Evolutionary conservation across 2,113 vertebrate species (phyloP), one percentile per base, ranked within the genome.

Genomic region (Terrapene triunguis): DNA sequence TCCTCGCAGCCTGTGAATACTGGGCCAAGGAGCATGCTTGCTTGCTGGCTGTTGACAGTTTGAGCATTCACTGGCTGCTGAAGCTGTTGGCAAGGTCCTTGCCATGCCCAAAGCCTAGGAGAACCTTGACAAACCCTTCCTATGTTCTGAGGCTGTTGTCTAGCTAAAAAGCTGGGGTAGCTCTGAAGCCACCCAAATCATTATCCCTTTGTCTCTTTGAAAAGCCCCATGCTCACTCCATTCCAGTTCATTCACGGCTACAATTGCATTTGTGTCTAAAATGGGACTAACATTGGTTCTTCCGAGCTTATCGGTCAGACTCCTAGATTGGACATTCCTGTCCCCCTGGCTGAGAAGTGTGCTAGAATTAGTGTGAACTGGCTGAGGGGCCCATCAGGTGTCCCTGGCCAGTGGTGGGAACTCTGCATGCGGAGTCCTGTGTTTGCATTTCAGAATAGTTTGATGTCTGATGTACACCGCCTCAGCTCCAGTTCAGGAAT

Each of bases 151-250:
- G 10, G 55, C 25, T 10, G 9, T 57, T 25, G 55, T 57, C 55
- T 27, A 57, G 55, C 55, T 10, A 25, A 27, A 69, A 35, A 69
- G 14, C 35, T 69, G 62, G 8, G 35, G 35, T 69, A 8, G 62
- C 35, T 47, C 65, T 47, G 1, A 69, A 76, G 82, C 82, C 13
- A 1, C 54, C 10, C 6, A 6, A 2, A 1, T 38, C 32, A 8
- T 82, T 87, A 27, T 89, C 27, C 50, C 81, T 0, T 0, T 80
- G 8, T 82, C 32, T 5, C 1, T 17, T 78, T 62, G 53, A 65
- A 21, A 62, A 9, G 38, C 89, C 92, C 65, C 72, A 48, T 24
- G 14, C 44, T 25, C 0, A 22, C 12, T 79, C 81, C 32, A 53
- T 5, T 12, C 2, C 25, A 54, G 54, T 84, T 44, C 44, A 59